A percentile compares a stretch with the other conserved stretches of the same genome.
These are phyloP conservation scores for Leuctra nigra DNA, from an alignment of 2,888 invertebrate genomes.

Conservation along the genomic window DNA sequence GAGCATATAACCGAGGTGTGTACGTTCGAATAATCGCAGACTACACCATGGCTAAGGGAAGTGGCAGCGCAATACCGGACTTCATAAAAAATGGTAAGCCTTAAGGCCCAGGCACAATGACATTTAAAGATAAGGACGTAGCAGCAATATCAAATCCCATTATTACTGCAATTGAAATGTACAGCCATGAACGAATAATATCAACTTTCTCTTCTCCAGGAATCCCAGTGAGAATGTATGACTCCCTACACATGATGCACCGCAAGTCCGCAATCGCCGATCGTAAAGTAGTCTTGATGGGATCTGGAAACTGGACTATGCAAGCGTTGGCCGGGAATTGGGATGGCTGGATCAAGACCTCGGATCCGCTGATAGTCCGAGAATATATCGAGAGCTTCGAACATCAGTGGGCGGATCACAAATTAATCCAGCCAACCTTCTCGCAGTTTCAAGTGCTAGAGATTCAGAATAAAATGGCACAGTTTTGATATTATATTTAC, in stretches of 20 bases:
- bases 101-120: too few relatives aligned
- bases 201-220: too few relatives aligned
- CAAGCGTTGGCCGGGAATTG: constrained; percentile 4
- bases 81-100: background rate
- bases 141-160: too few relatives aligned
- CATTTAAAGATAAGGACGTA: too few relatives aligned
- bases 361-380: background rate
- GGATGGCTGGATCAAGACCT: background rate
- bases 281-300: background rate
- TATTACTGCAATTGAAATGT: too few relatives aligned
- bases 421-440: background rate
- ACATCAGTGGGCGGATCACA: background rate
- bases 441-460: background rate
- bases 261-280: constrained; percentile 7
- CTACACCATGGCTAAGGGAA: background rate
- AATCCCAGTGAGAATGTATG: background rate
- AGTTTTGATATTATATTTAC: too few relatives aligned
- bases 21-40: background rate
- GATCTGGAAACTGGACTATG: constrained; percentile 14
- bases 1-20: background rate
- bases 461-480: too few relatives aligned
- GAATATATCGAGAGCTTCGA: background rate
- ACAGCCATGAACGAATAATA: too few relatives aligned
- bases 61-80: background rate
- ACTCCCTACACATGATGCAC: constrained; percentile 8